Evolutionary conservation across 2,888 invertebrate genomes (phyloP).

Genomic region (Sarcophaga carnaria): DNA sequence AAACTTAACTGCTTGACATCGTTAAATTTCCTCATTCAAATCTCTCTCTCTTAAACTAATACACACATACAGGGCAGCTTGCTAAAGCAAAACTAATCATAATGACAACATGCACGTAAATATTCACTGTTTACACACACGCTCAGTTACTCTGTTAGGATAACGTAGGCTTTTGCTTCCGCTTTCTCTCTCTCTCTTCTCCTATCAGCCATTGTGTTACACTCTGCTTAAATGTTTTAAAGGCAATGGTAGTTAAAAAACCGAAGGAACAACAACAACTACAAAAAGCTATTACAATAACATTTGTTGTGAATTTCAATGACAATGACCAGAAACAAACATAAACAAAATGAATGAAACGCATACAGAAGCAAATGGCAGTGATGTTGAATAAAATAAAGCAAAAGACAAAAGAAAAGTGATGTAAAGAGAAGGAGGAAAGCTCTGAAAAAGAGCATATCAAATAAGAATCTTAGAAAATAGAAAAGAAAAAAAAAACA

Average conservation of each 20-base stretch:
- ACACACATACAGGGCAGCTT: too few relatives aligned
- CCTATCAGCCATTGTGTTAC: not conserved
- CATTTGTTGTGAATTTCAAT: slow-evolving; percentile 41
- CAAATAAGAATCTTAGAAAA: not conserved
- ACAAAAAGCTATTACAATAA: not conserved
- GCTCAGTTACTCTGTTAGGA: too few relatives aligned
- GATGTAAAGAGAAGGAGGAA: not conserved
- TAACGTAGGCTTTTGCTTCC: too few relatives aligned
- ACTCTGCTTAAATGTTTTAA: not conserved
- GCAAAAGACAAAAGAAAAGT: too few relatives aligned
- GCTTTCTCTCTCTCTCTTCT: too few relatives aligned
- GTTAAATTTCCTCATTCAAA: not conserved
- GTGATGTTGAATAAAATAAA: not conserved
- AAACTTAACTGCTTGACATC: not conserved
- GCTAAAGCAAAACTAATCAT: too few relatives aligned
- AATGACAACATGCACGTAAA: not conserved
- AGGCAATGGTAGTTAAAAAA: not conserved
- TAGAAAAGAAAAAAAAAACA: too few relatives aligned
- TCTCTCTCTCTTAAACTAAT: too few relatives aligned
- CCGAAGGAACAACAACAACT: not conserved
- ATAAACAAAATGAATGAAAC: too few relatives aligned
- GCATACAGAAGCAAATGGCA: not conserved
- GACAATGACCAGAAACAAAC: slow-evolving; percentile 40
- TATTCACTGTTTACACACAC: not conserved
- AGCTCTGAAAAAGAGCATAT: not conserved